Base-by-base conservation (phyloP, 2,888 invertebrate species). In the Ennomos erosarius region DNA sequence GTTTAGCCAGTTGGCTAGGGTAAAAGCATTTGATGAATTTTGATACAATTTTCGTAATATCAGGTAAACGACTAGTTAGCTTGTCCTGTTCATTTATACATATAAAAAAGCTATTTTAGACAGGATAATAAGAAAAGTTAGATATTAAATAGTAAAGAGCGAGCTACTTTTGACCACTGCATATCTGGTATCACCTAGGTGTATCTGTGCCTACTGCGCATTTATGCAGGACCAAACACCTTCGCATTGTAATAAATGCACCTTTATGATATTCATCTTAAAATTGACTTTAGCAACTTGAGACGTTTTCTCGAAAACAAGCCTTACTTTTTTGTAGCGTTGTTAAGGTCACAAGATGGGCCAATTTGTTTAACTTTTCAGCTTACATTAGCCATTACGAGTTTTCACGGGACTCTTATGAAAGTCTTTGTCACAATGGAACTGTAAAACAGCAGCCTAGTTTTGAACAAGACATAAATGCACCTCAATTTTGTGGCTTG, bases 321-420 rank as follows among this genome's bases (percentile, higher is more conserved):
- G 55, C 44, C 47, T 53, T 51, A 56, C 59, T 59, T 63, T 26
- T 59, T 61, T 60, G 55, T 54, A 56, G 51, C 55, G 62, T 69
- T 65, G 60, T 56, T 60, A 70, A 73, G 72, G 73, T 70, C 72
- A 69, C 71, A 46, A 65, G 70, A 65, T 67, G 68, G 70, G 78
- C 81, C 82, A 85, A 85, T 86, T 85, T 86, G 84, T 87, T 84
- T 83, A 85, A 88, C 82, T 87, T 88, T 87, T 82, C 82, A 84
- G 82, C 81, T 83, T 79, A 85, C 83, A 87, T 87, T 85, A 85
- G 75, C 80, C 73, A 72, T 79, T 82, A 85, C 82, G 85, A 87
- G 85, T 83, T 88, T 84, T 71, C 80, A 72, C 74, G 69, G 81
- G 76, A 76, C 77, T 74, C 80, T 81, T 77, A 81, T 79, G 79